Evolutionary conservation across 2,888 invertebrate species (phyloP), one percentile per base, ranked within the genome.

Genomic region (Phyllotreta cruciferae): DNA sequence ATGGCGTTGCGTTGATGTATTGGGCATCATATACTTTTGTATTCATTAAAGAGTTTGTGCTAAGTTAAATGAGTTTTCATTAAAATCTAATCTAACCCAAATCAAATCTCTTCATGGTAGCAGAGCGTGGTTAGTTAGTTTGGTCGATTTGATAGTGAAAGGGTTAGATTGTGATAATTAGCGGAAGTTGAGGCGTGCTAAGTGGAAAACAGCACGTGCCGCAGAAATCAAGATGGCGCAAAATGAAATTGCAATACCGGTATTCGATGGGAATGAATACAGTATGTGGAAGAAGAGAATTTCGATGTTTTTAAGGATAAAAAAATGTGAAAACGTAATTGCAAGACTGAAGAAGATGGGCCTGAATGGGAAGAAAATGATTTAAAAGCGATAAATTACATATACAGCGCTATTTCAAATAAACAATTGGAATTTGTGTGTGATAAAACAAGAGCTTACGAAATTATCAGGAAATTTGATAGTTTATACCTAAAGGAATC

Each of bases 161-260:
- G 38, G 6, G 38, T 6, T 38, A 7, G 8, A 7, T 38, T 7
- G 6, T 38, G 8, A 7, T 38, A 38, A 38, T 38, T 7, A 7
- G 8, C 6, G 38, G 14, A 6, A 9, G 10, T 9, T 9, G 24
- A 47, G 9, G 24, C 24, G 13, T 47, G 47, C 24, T 14, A 47
- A 13, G 24, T 14, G 7, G 44, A 36, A 56, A 42, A 44, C n/a
- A n/a, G n/a, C n/a, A n/a, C n/a, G n/a, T n/a, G n/a, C n/a, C n/a
- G n/a, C n/a, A n/a, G n/a, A n/a, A n/a, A n/a, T n/a, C n/a, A 54
- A 38, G 24, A 54, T 45, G 56, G 36, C 56, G 44, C n/a, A n/a
- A n/a, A n/a, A n/a, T n/a, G 56, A 45, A 36, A 56, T 56, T 14
- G 47, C 56, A 9, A 56, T 56, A 56, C 56, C 56, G 13, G 47